Base-by-base conservation (phyloP, 2,888 invertebrate species). In the Neoaliturus tenellus region DNA sequence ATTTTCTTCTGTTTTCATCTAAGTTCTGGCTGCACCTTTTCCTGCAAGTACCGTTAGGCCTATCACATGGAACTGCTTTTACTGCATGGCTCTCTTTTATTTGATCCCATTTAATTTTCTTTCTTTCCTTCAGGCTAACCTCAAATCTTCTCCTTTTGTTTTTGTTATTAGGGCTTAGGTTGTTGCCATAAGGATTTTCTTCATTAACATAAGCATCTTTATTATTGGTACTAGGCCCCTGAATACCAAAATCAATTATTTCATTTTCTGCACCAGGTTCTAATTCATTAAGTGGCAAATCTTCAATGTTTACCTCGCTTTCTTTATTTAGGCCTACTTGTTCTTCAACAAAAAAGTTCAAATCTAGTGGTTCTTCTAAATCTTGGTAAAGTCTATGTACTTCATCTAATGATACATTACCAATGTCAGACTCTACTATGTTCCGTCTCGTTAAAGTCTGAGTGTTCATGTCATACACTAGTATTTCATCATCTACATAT, bases 301-400 rank as follows among this genome's bases (percentile, higher is more conserved):
- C 62, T 62, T 62, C 62, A 62, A 62, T 62, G 62, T 62, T 62
- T 62, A 62, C 62, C 62, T 62, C 62, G 62, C 62, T 62, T 62
- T 62, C 62, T 62, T 62, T 62, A 62, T 62, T 62, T 62, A 62
- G 62, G 62, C 62, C 62, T 62, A 62, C 62, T 62, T 62, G 20
- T 35, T 35, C 35, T 62, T 62, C 62, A 62, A 62, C 62, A 62
- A 62, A 62, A 62, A 62, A 62, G 62, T 62, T 62, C 62, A 62
- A 62, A 62, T 62, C 62, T 62, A 62, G 62, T 62, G 62, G 62
- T 62, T 62, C 62, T 62, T 62, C 62, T 62, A 62, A 62, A 62
- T 62, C 62, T 62, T 20, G 62, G 62, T 62, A n/a, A 62, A n/a
- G 62, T 62, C 62, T 62, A 62, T 23, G 62, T 62, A 62, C 62